Base-by-base conservation (phyloP, 2,888 invertebrate genomes). In the Melitaea athalia region DNA sequence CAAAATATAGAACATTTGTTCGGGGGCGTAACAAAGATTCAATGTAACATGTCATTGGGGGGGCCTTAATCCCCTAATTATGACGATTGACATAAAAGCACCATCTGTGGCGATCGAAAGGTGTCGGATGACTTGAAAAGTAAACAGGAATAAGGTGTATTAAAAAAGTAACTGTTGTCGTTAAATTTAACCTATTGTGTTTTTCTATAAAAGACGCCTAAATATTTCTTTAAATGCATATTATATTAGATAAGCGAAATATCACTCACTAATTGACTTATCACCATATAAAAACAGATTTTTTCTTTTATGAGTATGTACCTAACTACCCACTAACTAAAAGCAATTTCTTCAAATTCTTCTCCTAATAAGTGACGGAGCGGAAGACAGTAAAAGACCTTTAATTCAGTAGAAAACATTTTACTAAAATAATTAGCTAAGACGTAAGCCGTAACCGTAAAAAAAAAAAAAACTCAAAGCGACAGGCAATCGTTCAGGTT, bases 21-120 rank as follows among this genome's bases (percentile, higher is more conserved):
- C 87, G 82, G 88, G 84, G 90, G 91, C 86, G 91, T 88, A 83
- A 89, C 83, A 81, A 81, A 86, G 86, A 87, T 88, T 90, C 89
- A 88, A 88, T 88, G 88, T 88, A 89, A 89, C 90, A 82, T 89
- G 88, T 89, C 89, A 90, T 92, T 89, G 91, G 87, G 86, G 86
- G 89, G 86, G 83, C 75, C 81, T 82, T 89, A 91, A 92, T 91
- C 91, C 91, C 86, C 91, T 92, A 92, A 92, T 92, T 91, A 92
- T 90, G 91, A 90, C 91, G 87, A 92, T 92, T 92, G 92, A 90
- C 91, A 92, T 91, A 83, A 91, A 91, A 87, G 89, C 90, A 79
- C 88, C 91, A 92, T 92, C 92, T 92, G 92, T 88, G 89, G 88
- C 85, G 77, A 80, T 73, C 76, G 83, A 77, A 86, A 89, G 87